Base-by-base conservation (phyloP, 2,797 vertebrate genomes). In the Pseudochromis fuscus region DNA sequence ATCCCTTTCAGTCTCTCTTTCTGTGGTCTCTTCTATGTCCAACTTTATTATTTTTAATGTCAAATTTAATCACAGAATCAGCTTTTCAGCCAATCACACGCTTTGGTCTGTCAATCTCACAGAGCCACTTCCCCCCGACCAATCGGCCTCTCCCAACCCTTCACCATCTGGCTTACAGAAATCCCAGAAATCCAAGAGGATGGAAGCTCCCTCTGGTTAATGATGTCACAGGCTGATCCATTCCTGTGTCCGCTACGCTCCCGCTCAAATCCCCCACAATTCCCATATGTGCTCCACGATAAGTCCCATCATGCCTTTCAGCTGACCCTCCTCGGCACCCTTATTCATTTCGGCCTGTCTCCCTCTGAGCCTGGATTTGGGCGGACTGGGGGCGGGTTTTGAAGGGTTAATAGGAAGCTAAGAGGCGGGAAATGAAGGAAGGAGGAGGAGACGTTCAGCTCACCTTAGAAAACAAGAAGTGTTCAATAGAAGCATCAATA, bases 191-290 rank as follows among this genome's bases (percentile, higher is more conserved):
- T 88, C 87, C 88, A 71, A 89, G 86, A 72, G 77, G 82, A 86
- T 88, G 89, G 88, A 88, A 87, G 87, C 89, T 88, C 84, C 81
- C 83, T 50, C 48, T 89, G 90, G 92, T 93, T 94, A 94, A 94
- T 93, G 92, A 92, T 94, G 92, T 93, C 92, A 93, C 89, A 63
- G 83, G 86, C 91, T 94, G 91, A 93, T 93, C 92, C 92, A 77
- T 84, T 84, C 83, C 76, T 60, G 79, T 91, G 92, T 92, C 90
- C 65, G 89, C 89, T 46, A 91, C 80, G 84, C 88, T 89, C 72
- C 72, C 66, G 3, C 73, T 81, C 87, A 91, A 93, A 93, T 91
- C 86, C 84, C 50, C 77, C 64, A 72, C 85, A 84, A 86, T 84
- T 92, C 90, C 90, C 88, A 89, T 88, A 77, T 92, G 91, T 89